A percentile compares a stretch with the other conserved stretches of the same genome.
Conservation (phyloP, 2,797 vertebrate genomes). For the Lacerta bilineata region DNA sequence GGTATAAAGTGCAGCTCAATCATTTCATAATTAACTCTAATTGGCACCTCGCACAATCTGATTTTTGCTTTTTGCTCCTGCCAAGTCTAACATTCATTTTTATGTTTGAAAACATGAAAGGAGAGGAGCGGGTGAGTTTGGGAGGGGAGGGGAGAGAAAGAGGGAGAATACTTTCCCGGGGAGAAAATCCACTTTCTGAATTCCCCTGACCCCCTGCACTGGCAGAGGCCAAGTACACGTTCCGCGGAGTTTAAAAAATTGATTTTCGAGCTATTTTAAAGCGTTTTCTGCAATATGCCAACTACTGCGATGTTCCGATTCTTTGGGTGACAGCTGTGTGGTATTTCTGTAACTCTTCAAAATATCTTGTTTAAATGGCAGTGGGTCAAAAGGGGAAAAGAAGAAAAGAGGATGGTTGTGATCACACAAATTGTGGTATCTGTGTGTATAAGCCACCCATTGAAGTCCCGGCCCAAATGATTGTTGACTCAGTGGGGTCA, state of each 20-base stretch:
- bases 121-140: too few species aligned
- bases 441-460: too few species aligned
- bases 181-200: constrained; percentile 41
- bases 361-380: neutral
- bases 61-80: constrained; percentile 63
- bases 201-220: constrained; percentile 21
- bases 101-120: constrained; percentile 75
- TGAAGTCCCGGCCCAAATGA: neutral
- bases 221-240: neutral
- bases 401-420: neutral
- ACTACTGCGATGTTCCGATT: constrained; percentile 29
- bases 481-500: neutral
- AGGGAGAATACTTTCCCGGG: constrained; percentile 59
- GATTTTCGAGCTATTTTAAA: neutral
- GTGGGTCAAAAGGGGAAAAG: neutral
- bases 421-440: neutral
- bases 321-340: neutral
- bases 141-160: constrained; percentile 35
- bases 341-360: constrained; percentile 24
- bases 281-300: constrained; percentile 4
- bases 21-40: constrained; percentile 73
- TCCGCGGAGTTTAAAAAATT: constrained; percentile 34
- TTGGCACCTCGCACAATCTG: constrained; percentile 74
- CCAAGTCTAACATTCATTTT: constrained; percentile 69
- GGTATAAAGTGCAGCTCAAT: constrained; percentile 62